A percentile compares a stretch with the other conserved stretches of the same genome.
These are phyloP conservation scores for Malurus splendens DNA, from an alignment of 2,797 vertebrate species.

Conservation along the genomic window DNA sequence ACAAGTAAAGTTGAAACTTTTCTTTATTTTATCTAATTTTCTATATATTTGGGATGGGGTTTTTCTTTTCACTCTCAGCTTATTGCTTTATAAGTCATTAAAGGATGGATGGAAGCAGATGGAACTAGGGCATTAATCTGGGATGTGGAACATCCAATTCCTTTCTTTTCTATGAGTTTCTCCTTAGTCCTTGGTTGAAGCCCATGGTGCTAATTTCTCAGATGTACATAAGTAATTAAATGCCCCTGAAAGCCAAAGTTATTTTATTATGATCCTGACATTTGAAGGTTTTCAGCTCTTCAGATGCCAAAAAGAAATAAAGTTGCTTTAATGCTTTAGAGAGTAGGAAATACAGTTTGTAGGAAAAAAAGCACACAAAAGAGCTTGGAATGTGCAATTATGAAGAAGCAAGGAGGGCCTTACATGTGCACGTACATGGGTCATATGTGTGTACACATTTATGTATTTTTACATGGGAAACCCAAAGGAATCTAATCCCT, in stretches of 20 bases:
- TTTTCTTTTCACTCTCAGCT: background rate
- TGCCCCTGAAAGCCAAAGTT: background rate
- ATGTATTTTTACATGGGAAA: background rate
- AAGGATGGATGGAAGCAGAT: background rate
- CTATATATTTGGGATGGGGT: fast-evolving
- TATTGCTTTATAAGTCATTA: background rate
- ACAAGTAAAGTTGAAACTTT: background rate
- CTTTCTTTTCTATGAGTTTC: background rate
- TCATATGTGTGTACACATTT: fast-evolving
- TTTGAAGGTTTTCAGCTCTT: background rate
- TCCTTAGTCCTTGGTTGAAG: background rate
- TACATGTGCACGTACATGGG: background rate
- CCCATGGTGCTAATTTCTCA: background rate
- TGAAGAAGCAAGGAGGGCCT: background rate
- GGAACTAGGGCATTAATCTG: background rate
- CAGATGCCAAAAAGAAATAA: background rate
- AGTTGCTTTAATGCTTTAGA: background rate
- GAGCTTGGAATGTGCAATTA: background rate
- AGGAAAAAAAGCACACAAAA: background rate
- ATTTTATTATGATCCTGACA: background rate
- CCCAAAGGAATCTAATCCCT: background rate
- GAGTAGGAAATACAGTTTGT: background rate
- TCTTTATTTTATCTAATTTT: background rate
- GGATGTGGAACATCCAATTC: background rate
- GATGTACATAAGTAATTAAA: background rate